Conservation (phyloP, 2,113 vertebrate genomes). For the Dromiciops gliroides region DNA sequence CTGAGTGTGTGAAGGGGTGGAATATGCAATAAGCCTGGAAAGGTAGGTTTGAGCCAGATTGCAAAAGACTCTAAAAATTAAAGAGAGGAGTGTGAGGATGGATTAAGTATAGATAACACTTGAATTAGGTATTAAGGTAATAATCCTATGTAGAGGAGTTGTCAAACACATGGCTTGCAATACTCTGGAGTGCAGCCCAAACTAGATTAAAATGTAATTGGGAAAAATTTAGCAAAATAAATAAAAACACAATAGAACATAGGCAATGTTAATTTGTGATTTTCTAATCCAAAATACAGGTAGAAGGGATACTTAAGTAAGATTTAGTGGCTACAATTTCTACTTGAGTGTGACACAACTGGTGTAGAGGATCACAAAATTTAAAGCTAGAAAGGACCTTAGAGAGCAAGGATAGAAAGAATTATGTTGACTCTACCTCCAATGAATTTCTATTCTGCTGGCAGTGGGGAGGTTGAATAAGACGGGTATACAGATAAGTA, state of each 20-base stretch:
- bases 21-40: not conserved
- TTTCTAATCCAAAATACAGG: not conserved
- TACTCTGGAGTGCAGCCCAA: not conserved
- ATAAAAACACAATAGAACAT: not conserved
- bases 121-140: not conserved
- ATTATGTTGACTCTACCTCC: not conserved
- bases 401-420: not conserved
- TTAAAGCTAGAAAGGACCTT: not conserved
- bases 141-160: not conserved
- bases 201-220: not conserved
- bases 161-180: not conserved
- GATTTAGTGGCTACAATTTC: not conserved
- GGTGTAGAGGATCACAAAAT: not conserved
- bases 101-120: not conserved
- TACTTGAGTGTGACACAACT: not conserved
- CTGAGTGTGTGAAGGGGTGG: not conserved
- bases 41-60: not conserved
- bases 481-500: not conserved
- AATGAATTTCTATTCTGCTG: not conserved
- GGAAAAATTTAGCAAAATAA: not conserved
- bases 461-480: not conserved
- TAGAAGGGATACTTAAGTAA: not conserved
- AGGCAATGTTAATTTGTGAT: not conserved
- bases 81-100: not conserved
- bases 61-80: not conserved